Conservation (phyloP, 2,113 vertebrate species). For the Festucalex cinctus region DNA sequence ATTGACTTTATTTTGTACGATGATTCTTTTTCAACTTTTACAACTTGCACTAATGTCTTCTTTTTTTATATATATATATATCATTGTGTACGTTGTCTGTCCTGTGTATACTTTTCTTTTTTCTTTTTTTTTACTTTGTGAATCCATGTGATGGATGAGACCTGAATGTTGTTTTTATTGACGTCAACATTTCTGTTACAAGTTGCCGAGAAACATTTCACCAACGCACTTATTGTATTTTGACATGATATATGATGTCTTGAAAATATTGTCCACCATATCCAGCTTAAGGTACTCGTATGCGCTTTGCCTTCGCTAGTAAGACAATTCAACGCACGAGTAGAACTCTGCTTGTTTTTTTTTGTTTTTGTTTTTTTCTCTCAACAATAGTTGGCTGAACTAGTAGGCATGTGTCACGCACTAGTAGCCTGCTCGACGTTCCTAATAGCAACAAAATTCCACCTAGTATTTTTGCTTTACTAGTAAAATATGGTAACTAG, state of each 20-base stretch:
- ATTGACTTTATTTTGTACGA: slow-evolving; percentile 30
- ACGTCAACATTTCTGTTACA: neutral
- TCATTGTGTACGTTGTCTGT: slow-evolving; percentile 28
- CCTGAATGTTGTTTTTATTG: slow-evolving; percentile 10
- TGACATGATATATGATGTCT: neutral
- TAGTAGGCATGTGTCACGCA: no score
- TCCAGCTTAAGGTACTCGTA: no score
- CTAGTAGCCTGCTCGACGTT: no score
- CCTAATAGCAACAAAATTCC: no score
- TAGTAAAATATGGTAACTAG: no score
- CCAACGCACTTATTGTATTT: slow-evolving; percentile 55
- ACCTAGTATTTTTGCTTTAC: no score
- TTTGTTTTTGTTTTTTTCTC: no score
- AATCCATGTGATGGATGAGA: slow-evolving; percentile 2
- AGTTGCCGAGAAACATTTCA: slow-evolving; percentile 1
- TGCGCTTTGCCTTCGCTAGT: neutral
- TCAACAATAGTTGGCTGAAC: no score
- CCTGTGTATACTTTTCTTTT: slow-evolving; percentile 34
- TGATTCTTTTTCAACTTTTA: slow-evolving; percentile 51
- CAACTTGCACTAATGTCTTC: slow-evolving; percentile 73
- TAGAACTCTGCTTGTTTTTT: no score
- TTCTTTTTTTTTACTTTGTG: slow-evolving; percentile 9
- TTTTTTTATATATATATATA: no score
- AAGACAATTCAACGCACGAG: neutral
- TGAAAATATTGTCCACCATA: neutral